These are phyloP conservation scores for Euura saliciscinereae DNA, from an alignment of 1,140 invertebrate genomes.

Conservation along the genomic window DNA sequence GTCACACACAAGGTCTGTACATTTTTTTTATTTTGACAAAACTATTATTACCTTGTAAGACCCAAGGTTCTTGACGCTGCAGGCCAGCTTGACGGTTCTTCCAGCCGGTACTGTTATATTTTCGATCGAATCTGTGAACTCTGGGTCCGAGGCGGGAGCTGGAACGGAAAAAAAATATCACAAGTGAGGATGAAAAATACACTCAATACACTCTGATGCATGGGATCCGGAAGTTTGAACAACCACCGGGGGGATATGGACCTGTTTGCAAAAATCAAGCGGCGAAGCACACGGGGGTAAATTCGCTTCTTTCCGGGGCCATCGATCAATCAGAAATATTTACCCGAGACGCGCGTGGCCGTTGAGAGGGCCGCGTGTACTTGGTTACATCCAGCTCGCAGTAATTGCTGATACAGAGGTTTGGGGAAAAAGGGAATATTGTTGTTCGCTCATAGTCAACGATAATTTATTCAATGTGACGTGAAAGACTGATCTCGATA, in stretches of 20 bases:
- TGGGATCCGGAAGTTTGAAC: too few relatives aligned
- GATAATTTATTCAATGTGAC: too few relatives aligned
- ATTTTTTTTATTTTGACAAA: too few relatives aligned
- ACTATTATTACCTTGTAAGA: constrained; percentile 72
- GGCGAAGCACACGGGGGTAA: neutral
- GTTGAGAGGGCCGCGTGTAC: too few relatives aligned
- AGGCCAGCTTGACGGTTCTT: constrained; percentile 84
- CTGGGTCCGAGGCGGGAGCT: constrained; percentile 63
- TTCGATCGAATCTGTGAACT: constrained; percentile 68
- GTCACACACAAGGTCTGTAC: too few relatives aligned
- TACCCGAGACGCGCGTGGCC: neutral
- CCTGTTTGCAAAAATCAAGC: constrained; percentile 2
- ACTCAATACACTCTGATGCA: too few relatives aligned
- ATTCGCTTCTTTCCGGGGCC: too few relatives aligned
- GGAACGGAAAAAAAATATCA: constrained; percentile 40
- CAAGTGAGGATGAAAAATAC: neutral
- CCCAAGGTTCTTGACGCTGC: constrained; percentile 88
- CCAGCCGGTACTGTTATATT: constrained; percentile 78
- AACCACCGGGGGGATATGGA: too few relatives aligned
- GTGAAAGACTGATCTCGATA: neutral
- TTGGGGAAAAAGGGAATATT: too few relatives aligned
- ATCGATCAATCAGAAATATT: neutral
- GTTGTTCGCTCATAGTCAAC: too few relatives aligned
- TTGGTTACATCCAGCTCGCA: too few relatives aligned
- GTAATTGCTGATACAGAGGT: too few relatives aligned